Evolutionary conservation across 2,888 invertebrate genomes (phyloP), one percentile per base, ranked within the genome.

Genomic region (Camponotus fellah): DNA sequence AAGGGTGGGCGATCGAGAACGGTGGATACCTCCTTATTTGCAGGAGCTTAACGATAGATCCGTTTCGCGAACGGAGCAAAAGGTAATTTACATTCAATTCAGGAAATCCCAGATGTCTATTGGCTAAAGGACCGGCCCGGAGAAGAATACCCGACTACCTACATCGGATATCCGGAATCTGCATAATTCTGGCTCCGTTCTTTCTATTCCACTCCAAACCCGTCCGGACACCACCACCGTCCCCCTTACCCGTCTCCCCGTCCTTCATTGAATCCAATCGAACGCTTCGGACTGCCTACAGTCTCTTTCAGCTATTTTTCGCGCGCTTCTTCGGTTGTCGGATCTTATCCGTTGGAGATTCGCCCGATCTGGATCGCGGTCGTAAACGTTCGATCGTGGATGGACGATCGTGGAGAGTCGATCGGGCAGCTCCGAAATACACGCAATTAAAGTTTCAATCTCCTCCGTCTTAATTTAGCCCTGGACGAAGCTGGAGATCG

Each of bases 11-110:
- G 49, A 62, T 32, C 40, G 66, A 37, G 62, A 80, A 60, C 76
- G 84, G 75, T 37, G 80, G 84, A 76, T 76, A 65, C 69, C 87
- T 81, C 85, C 87, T 91, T 90, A 92, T 92, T 92, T 91, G 89
- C 89, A 87, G 82, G 87, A 85, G 89, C 91, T 93, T 92, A 92
- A 92, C 92, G 92, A 92, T 89, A 91, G 90, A 92, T 91, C 89
- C 88, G 89, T 91, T 91, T 90, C 87, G 87, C 85, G 85, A 90
- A 89, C 90, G 86, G 88, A 84, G 91, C 86, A 89, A 90, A 91
- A 89, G 90, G 92, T 92, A 93, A 93, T 93, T 93, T 93, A 92
- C 92, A 92, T 92, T 93, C 92, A 92, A 93, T 93, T 92, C 92
- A 91, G 91, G 86, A 92, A 93, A 93, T 92, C 92, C 91, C 88